Evolutionary conservation across 2,113 vertebrate species (phyloP).

Genomic region (Macroglossus sobrinus): DNA sequence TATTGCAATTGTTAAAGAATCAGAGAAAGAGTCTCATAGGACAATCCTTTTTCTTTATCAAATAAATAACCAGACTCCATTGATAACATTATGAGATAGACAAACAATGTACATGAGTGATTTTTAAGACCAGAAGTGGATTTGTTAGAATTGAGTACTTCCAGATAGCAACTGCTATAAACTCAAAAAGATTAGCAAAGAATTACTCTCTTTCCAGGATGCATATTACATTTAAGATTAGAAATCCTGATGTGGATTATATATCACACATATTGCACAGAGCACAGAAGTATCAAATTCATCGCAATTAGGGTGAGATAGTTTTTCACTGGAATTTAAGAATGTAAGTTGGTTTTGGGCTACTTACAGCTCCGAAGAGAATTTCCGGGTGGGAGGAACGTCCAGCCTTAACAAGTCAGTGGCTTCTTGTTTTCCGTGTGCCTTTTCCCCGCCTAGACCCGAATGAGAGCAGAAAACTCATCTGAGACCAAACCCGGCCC

Average conservation of each 20-base stretch:
- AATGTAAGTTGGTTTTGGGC: constrained; percentile 26
- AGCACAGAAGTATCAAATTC: constrained; percentile 61
- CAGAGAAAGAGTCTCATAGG: neutral
- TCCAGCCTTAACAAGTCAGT: neutral
- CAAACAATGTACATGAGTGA: neutral
- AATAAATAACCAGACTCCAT: constrained; percentile 37
- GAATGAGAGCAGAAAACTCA: neutral
- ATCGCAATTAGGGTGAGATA: constrained; percentile 35
- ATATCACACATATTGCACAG: constrained; percentile 63
- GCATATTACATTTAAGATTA: constrained; percentile 65
- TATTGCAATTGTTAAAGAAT: constrained; percentile 17
- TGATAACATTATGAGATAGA: neutral
- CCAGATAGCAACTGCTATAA: constrained; percentile 69
- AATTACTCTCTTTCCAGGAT: constrained; percentile 67
- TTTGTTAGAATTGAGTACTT: constrained; percentile 62
- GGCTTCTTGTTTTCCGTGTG: neutral
- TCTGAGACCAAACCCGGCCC: constrained; percentile 15
- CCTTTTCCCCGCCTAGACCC: neutral
- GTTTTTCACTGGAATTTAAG: constrained; percentile 66
- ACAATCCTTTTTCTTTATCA: constrained; percentile 13
- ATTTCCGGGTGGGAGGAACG: constrained; percentile 43
- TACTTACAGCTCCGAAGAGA: constrained; percentile 57
- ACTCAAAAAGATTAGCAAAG: constrained; percentile 67
- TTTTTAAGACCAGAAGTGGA: constrained; percentile 54
- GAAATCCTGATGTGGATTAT: constrained; percentile 52